A percentile compares a stretch with the other conserved stretches of the same genome.
These are phyloP conservation scores for Platycnemis pennipes DNA, from an alignment of 2,888 invertebrate genomes.

Conservation along the genomic window DNA sequence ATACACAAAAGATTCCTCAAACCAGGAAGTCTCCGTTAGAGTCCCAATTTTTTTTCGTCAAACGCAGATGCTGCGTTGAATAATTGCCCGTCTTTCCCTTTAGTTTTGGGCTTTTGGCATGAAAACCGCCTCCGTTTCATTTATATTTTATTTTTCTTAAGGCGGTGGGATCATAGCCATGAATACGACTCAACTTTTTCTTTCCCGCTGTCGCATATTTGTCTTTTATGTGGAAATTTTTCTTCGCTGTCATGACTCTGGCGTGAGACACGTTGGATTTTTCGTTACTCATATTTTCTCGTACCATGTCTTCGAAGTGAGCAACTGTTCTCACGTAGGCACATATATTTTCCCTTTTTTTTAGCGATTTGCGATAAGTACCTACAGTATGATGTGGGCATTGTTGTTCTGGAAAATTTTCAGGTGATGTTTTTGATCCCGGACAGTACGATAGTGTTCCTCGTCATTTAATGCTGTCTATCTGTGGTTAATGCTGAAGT, in stretches of 20 bases:
- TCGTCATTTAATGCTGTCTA: not conserved
- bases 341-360: not conserved
- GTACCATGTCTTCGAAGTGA: not conserved
- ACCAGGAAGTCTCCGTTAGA: not conserved
- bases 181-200: not conserved
- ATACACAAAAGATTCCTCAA: not conserved
- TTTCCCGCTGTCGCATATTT: constrained; percentile 1
- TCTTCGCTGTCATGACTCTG: not conserved
- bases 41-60: not conserved
- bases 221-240: constrained; percentile 11
- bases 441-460: not conserved
- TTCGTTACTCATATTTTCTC: not conserved
- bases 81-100: not conserved
- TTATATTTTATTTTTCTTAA: not conserved
- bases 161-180: constrained; percentile 18
- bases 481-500: not conserved
- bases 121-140: not conserved
- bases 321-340: not conserved
- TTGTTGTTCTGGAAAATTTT: not conserved
- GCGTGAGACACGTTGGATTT: not conserved
- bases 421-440: not conserved
- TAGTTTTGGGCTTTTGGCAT: constrained; percentile 1
- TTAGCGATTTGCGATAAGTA: not conserved
- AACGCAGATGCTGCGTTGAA: not conserved
- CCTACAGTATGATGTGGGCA: not conserved